Conservation (phyloP, 2,797 vertebrate genomes). For the Cichlasoma orientale region DNA sequence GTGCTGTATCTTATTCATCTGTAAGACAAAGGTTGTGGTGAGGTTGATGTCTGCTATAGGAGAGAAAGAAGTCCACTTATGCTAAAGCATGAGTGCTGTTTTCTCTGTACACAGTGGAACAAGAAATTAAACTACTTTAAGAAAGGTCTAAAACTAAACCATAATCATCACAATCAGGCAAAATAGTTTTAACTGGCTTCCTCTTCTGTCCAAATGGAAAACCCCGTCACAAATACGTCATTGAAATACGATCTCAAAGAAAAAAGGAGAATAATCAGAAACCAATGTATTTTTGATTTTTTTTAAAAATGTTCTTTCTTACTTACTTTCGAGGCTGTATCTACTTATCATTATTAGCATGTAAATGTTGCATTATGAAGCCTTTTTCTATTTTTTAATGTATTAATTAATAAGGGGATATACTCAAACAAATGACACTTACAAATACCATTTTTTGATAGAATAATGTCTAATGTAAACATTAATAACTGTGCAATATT, state of each 20-base stretch:
- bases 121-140: neutral
- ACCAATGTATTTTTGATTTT: neutral
- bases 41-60: conserved; percentile 17
- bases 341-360: neutral
- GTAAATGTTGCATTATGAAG: neutral
- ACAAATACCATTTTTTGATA: neutral
- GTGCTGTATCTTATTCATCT: conserved; percentile 39
- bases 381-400: neutral
- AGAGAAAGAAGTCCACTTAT: neutral
- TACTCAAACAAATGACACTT: neutral
- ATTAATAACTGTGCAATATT: neutral
- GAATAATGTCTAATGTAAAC: neutral
- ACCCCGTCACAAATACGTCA: neutral
- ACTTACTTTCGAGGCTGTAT: neutral
- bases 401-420: neutral
- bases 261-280: neutral
- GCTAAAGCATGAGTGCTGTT: neutral
- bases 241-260: neutral
- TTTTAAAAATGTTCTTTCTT: neutral
- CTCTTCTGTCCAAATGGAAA: neutral
- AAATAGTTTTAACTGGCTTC: neutral
- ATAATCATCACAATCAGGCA: neutral
- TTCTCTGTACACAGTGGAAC: neutral
- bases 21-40: conserved; percentile 20
- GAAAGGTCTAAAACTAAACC: neutral